Conservation (phyloP, 1,140 invertebrate genomes). For the Potamilus streckersoni region DNA sequence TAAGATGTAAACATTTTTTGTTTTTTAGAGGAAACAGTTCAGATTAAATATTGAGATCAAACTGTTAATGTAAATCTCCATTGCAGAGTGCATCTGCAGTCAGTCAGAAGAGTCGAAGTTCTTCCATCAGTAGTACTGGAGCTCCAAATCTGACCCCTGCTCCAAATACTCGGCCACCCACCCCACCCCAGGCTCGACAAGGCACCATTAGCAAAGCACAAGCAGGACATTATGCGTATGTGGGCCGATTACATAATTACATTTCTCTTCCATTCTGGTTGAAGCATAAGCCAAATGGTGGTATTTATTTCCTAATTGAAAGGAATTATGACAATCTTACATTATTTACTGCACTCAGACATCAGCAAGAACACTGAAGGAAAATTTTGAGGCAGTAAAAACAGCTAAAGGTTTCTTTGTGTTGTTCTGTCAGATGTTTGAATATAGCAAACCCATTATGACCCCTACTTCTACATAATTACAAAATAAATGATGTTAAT, state of each 20-base stretch:
- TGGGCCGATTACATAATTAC: background rate
- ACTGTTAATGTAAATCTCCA: background rate
- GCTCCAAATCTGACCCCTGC: constrained; percentile 75
- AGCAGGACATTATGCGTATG: constrained; percentile 8
- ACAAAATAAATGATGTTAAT: no score
- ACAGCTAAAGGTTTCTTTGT: no score
- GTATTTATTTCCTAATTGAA: no score
- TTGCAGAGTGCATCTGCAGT: no score
- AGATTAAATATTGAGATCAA: constrained; percentile 6
- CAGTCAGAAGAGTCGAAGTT: constrained; percentile 33
- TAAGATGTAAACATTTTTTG: no score
- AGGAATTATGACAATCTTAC: no score
- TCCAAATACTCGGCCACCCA: constrained; percentile 94
- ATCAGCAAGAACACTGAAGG: no score
- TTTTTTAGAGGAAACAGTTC: background rate
- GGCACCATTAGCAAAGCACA: constrained; percentile 36
- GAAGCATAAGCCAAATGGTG: background rate
- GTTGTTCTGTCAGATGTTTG: no score
- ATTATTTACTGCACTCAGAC: no score
- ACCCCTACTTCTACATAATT: no score
- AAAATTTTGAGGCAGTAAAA: no score
- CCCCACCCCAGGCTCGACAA: constrained; percentile 80
- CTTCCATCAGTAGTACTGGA: constrained; percentile 56
- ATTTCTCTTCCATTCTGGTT: background rate
- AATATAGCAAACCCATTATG: no score